Evolutionary conservation across 1,140 invertebrate genomes (phyloP), one percentile per base, ranked within the genome.

Genomic region (Drosophila nasuta): DNA sequence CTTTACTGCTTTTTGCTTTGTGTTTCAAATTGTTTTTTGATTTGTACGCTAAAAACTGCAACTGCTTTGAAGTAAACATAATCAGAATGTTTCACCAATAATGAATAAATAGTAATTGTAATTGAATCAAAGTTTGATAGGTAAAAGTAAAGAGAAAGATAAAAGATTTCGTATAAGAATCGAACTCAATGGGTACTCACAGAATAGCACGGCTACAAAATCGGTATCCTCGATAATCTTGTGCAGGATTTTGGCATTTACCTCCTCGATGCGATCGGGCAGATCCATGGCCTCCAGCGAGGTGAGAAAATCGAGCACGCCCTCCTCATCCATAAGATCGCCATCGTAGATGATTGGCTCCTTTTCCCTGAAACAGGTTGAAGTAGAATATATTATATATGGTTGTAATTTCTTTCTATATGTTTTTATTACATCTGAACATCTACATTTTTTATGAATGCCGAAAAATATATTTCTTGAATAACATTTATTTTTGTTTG

Each of bases 251-350:
- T 97, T 97, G 25, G 97, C 94, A 93, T 98, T 98, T 20, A 98
- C 97, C 94, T 98, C 97, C 94, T 98, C 97, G 91, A 98, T 98
- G 93, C 97, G 95, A 93, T 98, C 97, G n/a, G 97, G 97, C 81
- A 97, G 93, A 92, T 98, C 97, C 97, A 98, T 98, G 72, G 97
- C 97, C 94, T 98, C 97, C 77, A 98, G 94, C 92, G 97, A 97
- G 58, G 97, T 98, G 58, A 98, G 93, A 93, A 98, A 98, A 93
- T 98, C 97, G 79, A 98, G 93, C 66, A 98, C 97, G 92, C 95
- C 96, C 93, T 97, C 97, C 93, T 98, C 97, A 93, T 98, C 97
- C 96, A 97, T 98, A 92, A 98, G 94, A 94, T 98, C 97, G 93
- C 97, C 97, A 94, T 98, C 97, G 93, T 97, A 98, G 89, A 97